Base-by-base conservation (phyloP, 2,888 invertebrate species). In the Sarcophaga caerulescens region DNA sequence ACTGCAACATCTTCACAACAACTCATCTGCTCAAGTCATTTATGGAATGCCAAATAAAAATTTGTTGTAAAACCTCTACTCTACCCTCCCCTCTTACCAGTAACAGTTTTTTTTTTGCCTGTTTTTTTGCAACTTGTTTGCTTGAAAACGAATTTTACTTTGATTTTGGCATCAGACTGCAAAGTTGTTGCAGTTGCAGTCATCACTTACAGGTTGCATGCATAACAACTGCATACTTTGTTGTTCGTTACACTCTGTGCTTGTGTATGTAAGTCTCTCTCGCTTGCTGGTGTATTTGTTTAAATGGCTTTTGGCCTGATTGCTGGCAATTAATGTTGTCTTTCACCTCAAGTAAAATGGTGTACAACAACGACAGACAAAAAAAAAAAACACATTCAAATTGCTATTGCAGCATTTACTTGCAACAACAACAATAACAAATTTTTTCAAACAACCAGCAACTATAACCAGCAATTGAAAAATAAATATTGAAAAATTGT, bases 251-350 rank as follows among this genome's bases (percentile, higher is more conserved):
- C 10, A 21, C 3, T 60, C 0, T 5, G 19, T 70, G 14, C 45
- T 44, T 77, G 21, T 70, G n/a, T 75, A 21, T 66, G 60, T 75
- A 35, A 8, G 35, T 8, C 8, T 35, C 8, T 35, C 35, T 35
- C 35, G 6, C 0, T 23, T 60, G 59, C 57, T 25, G 17, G 60
- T 57, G 69, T 84, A 35, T 52, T 21, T 44, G 60, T 80, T 83
- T 59, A 47, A 74, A 74, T 87, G 85, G 45, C 81, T 87, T 82
- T 63, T 88, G 87, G 80, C 82, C 76, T 84, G 77, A 88, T 89
- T 89, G 88, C 85, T 89, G 81, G 89, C 88, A 90, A 90, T 90
- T 90, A 90, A 89, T 88, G 89, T 87, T 90, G 89, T 90, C 88
- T 89, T 90, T 90, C 88, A 89, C 89, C 88, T 88, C 82, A 73